These are phyloP conservation scores for Protosalanx chinensis DNA, from an alignment of 2,797 vertebrate genomes.

Conservation along the genomic window DNA sequence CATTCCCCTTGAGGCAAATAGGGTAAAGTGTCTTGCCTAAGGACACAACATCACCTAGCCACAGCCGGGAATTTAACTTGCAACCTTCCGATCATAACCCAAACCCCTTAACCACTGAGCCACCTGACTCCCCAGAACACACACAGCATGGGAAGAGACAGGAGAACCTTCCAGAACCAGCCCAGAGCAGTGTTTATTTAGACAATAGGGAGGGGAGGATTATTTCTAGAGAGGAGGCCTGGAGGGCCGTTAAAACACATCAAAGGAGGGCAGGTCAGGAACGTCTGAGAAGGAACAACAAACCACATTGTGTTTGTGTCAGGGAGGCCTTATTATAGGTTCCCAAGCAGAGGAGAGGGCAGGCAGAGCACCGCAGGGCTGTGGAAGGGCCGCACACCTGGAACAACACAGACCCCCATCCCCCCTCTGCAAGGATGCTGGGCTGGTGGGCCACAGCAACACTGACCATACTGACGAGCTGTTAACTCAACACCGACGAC, in stretches of 20 bases:
- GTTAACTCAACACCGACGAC: not conserved
- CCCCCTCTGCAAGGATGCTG: slow-evolving; percentile 18
- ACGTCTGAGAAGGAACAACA: slow-evolving; percentile 46
- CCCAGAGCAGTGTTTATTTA: not conserved
- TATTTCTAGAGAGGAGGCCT: slow-evolving; percentile 37
- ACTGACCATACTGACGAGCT: not conserved
- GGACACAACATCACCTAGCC: too few relatives aligned
- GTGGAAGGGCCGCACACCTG: slow-evolving; percentile 54
- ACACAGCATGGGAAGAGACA: not conserved
- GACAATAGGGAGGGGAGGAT: slow-evolving; percentile 37
- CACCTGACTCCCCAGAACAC: not conserved
- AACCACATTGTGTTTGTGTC: slow-evolving; percentile 35
- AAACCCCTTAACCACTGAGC: too few relatives aligned
- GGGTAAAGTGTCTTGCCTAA: too few relatives aligned
- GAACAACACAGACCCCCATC: slow-evolving; percentile 48
- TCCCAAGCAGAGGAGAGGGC: not conserved
- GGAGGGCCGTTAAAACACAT: slow-evolving; percentile 50
- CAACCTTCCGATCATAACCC: too few relatives aligned
- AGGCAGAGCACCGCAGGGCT: not conserved
- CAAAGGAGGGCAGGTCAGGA: slow-evolving; percentile 42
- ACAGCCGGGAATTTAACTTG: too few relatives aligned
- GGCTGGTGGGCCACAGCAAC: slow-evolving; percentile 12
- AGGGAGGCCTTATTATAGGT: too few relatives aligned
- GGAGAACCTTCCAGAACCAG: too few relatives aligned
- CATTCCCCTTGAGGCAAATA: too few relatives aligned